Base-by-base conservation (phyloP, 2,113 vertebrate genomes). In the Erpornis zantholeuca region DNA sequence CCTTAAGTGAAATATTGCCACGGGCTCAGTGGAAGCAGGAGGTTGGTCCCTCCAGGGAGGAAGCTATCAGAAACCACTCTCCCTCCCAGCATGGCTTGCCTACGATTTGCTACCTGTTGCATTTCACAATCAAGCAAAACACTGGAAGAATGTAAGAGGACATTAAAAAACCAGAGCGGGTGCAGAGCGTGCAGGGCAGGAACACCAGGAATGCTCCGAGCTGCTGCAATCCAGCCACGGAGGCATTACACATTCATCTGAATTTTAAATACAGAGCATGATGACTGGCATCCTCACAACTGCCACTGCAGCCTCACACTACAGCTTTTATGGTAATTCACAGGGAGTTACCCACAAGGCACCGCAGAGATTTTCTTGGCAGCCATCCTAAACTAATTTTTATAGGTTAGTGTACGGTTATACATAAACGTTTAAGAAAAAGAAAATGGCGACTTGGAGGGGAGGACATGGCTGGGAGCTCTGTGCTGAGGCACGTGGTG, bases 321-420 rank as follows among this genome's bases (percentile, higher is more conserved):
- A 36, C 79, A 65, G 97, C 97, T 97, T 96, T 97, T 97, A 98
- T 97, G 97, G 96, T 97, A 97, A 98, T 97, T 95, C 93, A 44
- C 94, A 79, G 96, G 89, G 97, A 98, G 97, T 97, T 97, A 98
- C 98, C 98, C 98, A 98, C 97, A 97, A 98, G 97, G 97, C 98
- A 96, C 33, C 68, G 97, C 98, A 97, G 94, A 97, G 97, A 92
- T 95, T 96, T 93, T 97, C 97, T 97, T 98, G 98, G 98, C 98
- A 97, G 70, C 59, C 86, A 82, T 97, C 98, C 98, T 97, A 97
- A 98, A 95, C 96, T 97, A 96, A 97, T 98, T 97, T 97, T 95
- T 97, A 88, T 91, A 95, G 85, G 97, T 97, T 90, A 94, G 63
- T 86, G 96, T 97, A 96, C 19, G 25, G 86, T 90, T 95, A 76